Percentiles rank a stretch among this genome's conserved stretches.
Evolutionary conservation across 2,797 vertebrate species (phyloP).

Genomic region (Molossus alvarezi): DNA sequence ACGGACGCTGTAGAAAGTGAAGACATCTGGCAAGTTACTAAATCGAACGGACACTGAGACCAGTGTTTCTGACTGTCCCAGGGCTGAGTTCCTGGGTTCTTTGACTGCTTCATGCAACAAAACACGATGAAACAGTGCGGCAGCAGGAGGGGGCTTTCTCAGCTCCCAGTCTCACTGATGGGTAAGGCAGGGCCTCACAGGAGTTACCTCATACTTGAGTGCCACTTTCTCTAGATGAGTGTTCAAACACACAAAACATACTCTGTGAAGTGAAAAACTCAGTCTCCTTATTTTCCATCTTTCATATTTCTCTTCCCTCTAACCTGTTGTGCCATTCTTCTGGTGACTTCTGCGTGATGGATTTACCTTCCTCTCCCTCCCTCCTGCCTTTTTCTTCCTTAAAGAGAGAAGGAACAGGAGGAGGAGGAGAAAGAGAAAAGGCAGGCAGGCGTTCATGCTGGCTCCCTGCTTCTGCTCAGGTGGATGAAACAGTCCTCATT

Average conservation of each 20-base stretch:
- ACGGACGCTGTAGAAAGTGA: neutral
- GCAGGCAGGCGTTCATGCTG: neutral
- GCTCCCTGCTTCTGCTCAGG: neutral
- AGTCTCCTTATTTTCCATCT: neutral
- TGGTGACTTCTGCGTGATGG: neutral
- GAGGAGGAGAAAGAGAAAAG: neutral
- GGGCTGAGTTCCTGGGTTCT: neutral
- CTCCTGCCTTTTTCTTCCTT: neutral
- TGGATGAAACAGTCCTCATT: constrained; percentile 41
- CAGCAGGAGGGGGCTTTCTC: neutral
- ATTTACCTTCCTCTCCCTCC: neutral
- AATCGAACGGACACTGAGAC: neutral
- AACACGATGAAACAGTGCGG: neutral
- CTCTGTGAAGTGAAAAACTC: neutral
- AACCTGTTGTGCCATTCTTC: neutral
- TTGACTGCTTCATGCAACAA: neutral
- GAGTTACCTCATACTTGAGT: neutral
- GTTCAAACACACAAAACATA: neutral
- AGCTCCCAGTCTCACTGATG: neutral
- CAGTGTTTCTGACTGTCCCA: neutral
- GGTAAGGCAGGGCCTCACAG: neutral
- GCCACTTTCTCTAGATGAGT: neutral
- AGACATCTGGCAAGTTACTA: neutral
- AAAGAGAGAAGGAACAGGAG: neutral
- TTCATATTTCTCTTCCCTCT: neutral